phyloP scores from a whole-genome alignment of 2,888 invertebrate genomes.

The Pseudococcus longispinus region DNA sequence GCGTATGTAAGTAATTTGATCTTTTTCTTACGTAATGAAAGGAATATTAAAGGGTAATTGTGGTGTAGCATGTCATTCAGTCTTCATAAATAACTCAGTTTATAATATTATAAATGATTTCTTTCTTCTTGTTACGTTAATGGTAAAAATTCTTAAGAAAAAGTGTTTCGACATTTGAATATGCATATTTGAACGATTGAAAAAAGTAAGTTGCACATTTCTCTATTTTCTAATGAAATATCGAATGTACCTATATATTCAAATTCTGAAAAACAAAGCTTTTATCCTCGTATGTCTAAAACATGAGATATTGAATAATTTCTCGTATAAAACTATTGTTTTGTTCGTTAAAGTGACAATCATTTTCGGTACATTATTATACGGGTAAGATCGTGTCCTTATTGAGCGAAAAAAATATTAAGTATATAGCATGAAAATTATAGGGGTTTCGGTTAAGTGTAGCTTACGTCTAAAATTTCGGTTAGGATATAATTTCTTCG shows the following conservation, averaged over 20 bases:
- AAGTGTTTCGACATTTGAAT: background rate
- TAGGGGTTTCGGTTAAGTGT: background rate
- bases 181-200: background rate
- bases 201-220: background rate
- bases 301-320: too few species aligned
- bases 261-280: background rate
- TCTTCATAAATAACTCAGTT: background rate
- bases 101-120: background rate
- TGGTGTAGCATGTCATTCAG: constrained; percentile 1
- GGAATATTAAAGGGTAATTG: constrained; percentile 32
- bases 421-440: too few species aligned
- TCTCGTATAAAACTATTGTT: too few species aligned
- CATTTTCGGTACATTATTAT: background rate
- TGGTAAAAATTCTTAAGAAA: background rate
- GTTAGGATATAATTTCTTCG: background rate
- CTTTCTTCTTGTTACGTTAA: background rate
- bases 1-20: constrained; percentile 47
- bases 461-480: background rate
- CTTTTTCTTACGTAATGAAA: constrained; percentile 40
- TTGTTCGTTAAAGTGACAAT: background rate
- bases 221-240: background rate
- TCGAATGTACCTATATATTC: background rate
- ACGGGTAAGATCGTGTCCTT: background rate
- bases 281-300: background rate
- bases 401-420: background rate